Conservation (phyloP, 2,113 vertebrate genomes). For the Nibea coibor region DNA sequence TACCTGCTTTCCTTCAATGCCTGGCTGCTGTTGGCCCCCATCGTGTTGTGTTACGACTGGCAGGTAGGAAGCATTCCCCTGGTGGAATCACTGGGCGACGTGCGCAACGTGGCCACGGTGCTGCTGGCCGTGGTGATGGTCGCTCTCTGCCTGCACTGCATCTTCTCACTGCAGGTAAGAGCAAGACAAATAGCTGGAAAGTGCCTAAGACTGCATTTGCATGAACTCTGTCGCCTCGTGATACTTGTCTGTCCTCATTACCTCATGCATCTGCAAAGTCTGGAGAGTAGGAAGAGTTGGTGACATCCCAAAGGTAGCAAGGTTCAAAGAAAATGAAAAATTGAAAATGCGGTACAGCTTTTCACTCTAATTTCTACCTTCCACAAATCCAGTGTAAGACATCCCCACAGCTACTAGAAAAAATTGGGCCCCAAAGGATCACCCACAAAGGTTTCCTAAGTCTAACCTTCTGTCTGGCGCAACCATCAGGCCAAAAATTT, state of each 20-base stretch:
- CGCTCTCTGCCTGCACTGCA: constrained; percentile 86
- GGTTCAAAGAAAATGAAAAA: not conserved
- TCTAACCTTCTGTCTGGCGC: not conserved
- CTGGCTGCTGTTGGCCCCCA: constrained; percentile 92
- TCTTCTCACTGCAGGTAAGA: constrained; percentile 89
- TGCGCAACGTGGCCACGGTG: constrained; percentile 87
- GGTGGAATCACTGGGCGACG: constrained; percentile 90
- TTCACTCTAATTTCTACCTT: too few species aligned
- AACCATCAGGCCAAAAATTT: not conserved
- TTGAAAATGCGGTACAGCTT: too few species aligned
- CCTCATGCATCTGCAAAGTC: not conserved
- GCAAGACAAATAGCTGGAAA: not conserved
- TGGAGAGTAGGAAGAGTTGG: not conserved
- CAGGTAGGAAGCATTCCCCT: constrained; percentile 97
- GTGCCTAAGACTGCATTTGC: not conserved
- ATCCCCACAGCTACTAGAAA: too few species aligned
- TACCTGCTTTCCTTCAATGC: constrained; percentile 96
- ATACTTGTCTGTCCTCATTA: not conserved
- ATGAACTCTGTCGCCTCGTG: not conserved
- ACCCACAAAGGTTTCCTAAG: not conserved
- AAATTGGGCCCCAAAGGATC: too few species aligned
- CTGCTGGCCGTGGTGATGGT: constrained; percentile 85
- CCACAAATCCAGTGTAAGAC: too few species aligned
- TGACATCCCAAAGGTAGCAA: not conserved
- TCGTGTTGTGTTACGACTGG: constrained; percentile 97